Base-by-base conservation (phyloP, 2,888 invertebrate species). In the Spilarctia lutea region DNA sequence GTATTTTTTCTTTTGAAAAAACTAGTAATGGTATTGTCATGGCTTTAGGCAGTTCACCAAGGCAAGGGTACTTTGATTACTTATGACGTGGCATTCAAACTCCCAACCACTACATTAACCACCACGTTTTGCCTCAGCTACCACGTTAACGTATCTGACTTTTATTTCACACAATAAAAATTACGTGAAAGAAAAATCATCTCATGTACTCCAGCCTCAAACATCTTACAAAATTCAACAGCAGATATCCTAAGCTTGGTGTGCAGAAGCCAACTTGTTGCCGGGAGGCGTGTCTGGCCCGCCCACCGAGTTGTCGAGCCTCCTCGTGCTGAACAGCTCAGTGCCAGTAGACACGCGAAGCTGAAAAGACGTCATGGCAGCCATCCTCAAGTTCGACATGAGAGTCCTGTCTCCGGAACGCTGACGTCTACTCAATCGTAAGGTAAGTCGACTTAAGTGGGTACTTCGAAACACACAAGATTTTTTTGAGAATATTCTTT, bases 351-450 rank as follows among this genome's bases (percentile, higher is more conserved):
- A 73, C 71, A 74, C 85, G 74, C 75, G 75, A 72, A 76, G 76
- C 65, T 76, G 77, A 82, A 74, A 81, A 87, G 82, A 83, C 86
- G 80, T 80, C 82, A 96, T 96, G 96, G 89, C 94, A 79, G 91
- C 92, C 80, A 87, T 94, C 76, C 93, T 96, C 80, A 92, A 94
- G 84, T 93, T 96, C 89, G 95, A 96, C 88, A 91, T 94, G 93
- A 91, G 94, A 81, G 88, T 96, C 78, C 91, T 96, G 68, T 95
- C 96, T 69, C 96, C 96, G 85, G 96, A 96, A 88, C 96, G 96
- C 96, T 96, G 96, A 96, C 96, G 96, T 85, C 93, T 96, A 94
- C 96, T 96, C 79, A 93, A 93, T 86, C 93, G 87, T 87, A 95
- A 95, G 96, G 96, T 96, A 80, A 74, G 89, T 27, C 18, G 27